phyloP scores from a whole-genome alignment of 2,113 vertebrate genomes.

The Neopipo cinnamomea region DNA sequence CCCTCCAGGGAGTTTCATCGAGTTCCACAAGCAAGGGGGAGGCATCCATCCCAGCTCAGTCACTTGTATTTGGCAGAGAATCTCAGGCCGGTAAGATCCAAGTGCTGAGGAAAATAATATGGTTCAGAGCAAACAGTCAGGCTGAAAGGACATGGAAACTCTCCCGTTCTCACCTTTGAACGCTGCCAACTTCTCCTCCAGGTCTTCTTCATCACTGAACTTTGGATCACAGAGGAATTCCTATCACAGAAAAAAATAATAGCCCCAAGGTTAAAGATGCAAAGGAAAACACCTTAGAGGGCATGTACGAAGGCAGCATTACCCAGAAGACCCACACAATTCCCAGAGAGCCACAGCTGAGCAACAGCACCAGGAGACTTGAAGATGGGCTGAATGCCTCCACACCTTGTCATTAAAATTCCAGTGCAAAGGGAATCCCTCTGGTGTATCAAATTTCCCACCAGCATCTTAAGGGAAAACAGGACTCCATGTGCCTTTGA shows the following conservation, averaged over 20 bases:
- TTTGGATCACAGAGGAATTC: slow-evolving; percentile 96
- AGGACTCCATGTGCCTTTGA: background rate
- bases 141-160: background rate
- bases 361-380: background rate
- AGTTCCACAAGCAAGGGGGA: background rate
- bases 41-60: background rate
- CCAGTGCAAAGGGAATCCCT: background rate
- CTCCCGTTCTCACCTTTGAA: slow-evolving; percentile 89
- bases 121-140: background rate
- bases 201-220: slow-evolving; percentile 90
- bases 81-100: background rate
- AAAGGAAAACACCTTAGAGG: background rate
- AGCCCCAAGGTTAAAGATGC: background rate
- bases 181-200: slow-evolving; percentile 86
- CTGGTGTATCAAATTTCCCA: background rate
- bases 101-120: background rate
- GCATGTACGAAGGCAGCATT: background rate
- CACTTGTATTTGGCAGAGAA: background rate
- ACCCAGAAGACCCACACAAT: background rate
- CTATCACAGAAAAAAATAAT: slow-evolving; percentile 48
- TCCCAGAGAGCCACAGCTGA: background rate
- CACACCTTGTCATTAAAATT: background rate
- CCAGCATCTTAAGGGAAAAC: background rate
- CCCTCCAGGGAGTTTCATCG: background rate
- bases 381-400: background rate